Base-by-base conservation (phyloP, 2,797 vertebrate species). In the Rhynchotus rufescens region DNA sequence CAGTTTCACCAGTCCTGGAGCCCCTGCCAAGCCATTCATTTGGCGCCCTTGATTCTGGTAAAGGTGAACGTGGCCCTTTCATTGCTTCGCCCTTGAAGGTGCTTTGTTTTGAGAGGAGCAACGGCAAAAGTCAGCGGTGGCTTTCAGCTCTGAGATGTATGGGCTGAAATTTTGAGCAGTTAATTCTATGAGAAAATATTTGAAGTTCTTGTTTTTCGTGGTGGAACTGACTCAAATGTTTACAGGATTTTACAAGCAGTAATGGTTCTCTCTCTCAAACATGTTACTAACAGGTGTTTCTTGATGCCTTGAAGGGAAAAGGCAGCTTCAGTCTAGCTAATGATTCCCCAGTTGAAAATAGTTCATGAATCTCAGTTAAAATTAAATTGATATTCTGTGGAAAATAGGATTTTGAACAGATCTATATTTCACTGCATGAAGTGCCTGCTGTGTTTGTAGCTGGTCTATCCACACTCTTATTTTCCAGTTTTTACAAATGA, bases 1-100 rank as follows among this genome's bases (percentile, higher is more conserved):
- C 0, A 62, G 54, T 91, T 91, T 95, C 84, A 44, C 91, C 82
- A 90, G 64, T 71, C 57, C 85, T 85, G 84, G 86, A 92, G 76
- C 79, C 76, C 88, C 88, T 92, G 77, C 47, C 73, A 94, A 92
- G 60, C 62, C 73, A 83, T 94, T 94, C 62, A 80, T 92, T 96
- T 91, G 54, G n/a, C 6, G 34, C 62, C 73, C 91, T 90, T 94
- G 89, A 80, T 86, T 93, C 83, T 67, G 84, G 91, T 93, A 85
- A 89, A 86, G 67, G 82, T 92, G 77, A 80, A 91, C 90, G 62
- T 80, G 79, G 76, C 60, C 47, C 47, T 83, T 83, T 73, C 3
- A 15, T 71, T 92, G 34, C 73, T 66, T 80, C 81, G 80, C 75
- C 62, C 62, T 88, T 94, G 68, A 83, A 84, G 32, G 11, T 88